A percentile compares a stretch with the other conserved stretches of the same genome.
Conservation (phyloP, 2,113 vertebrate genomes). For the Peromyscus polionotus region DNA sequence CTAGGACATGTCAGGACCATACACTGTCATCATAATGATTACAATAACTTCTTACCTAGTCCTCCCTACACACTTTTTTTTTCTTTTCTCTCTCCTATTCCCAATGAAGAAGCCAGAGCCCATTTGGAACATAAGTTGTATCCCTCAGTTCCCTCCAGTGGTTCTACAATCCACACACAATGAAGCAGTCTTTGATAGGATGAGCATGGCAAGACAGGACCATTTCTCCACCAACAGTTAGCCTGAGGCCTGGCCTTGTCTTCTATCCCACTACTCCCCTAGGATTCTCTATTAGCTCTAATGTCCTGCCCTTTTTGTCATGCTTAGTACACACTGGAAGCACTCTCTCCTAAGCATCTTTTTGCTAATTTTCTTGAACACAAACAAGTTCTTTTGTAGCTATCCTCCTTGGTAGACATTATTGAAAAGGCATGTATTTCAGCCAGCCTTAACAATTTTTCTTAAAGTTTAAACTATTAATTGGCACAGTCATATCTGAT, state of each 20-base stretch:
- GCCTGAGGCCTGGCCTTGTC: rapidly evolving
- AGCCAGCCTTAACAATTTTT: not conserved
- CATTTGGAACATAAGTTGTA: not conserved
- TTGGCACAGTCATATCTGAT: too few species aligned
- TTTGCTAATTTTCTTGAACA: not conserved
- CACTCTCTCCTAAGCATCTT: not conserved
- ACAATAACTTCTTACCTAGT: not conserved
- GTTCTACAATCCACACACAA: not conserved
- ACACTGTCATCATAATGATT: not conserved
- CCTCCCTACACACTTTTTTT: not conserved
- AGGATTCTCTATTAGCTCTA: not conserved
- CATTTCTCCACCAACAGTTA: rapidly evolving
- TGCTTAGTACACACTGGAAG: not conserved
- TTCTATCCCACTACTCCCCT: not conserved
- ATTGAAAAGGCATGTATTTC: not conserved
- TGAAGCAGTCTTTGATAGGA: not conserved
- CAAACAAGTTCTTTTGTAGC: not conserved
- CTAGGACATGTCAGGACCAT: not conserved
- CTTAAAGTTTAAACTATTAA: not conserved
- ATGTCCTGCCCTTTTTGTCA: rapidly evolving
- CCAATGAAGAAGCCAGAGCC: not conserved
- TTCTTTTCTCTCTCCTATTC: too few species aligned
- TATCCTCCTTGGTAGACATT: not conserved
- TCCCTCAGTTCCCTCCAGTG: not conserved
- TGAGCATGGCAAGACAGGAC: not conserved